Evolutionary conservation across 2,113 vertebrate genomes (phyloP).

Genomic region (Bubo scandiacus): DNA sequence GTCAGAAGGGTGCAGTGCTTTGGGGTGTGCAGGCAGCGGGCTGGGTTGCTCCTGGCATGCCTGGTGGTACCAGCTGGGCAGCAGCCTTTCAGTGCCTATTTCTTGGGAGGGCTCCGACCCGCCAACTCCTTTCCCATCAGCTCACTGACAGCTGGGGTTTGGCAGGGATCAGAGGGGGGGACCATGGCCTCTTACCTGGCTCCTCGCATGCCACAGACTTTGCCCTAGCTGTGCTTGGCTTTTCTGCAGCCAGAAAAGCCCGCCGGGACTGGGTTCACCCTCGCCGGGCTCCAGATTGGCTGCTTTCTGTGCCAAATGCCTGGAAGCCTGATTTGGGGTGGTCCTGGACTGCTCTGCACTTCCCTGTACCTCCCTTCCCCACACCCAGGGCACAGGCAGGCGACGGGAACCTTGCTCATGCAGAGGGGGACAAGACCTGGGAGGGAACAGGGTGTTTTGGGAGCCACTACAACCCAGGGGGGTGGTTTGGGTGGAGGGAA

Average conservation of each 20-base stretch:
- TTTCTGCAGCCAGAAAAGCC: background rate
- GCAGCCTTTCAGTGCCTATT: background rate
- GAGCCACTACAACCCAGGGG: background rate
- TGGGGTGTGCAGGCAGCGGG: background rate
- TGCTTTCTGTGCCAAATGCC: background rate
- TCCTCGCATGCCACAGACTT: background rate
- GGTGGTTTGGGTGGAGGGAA: background rate
- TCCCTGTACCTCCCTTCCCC: background rate
- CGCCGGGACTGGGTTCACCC: accelerated
- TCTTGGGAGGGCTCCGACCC: background rate
- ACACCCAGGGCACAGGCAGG: accelerated
- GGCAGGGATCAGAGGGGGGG: background rate
- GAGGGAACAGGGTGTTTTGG: background rate
- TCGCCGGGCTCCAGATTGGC: background rate
- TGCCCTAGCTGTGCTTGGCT: background rate
- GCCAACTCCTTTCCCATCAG: conserved; percentile 5
- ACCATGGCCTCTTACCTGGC: background rate
- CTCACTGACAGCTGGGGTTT: background rate
- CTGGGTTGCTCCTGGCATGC: background rate
- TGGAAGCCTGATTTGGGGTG: background rate
- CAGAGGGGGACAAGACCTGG: background rate
- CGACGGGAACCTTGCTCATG: accelerated
- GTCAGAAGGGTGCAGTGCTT: accelerated
- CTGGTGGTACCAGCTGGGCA: background rate
- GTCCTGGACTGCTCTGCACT: background rate